These are phyloP conservation scores for Eurypyga helias DNA, from an alignment of 2,113 vertebrate species.

Conservation along the genomic window DNA sequence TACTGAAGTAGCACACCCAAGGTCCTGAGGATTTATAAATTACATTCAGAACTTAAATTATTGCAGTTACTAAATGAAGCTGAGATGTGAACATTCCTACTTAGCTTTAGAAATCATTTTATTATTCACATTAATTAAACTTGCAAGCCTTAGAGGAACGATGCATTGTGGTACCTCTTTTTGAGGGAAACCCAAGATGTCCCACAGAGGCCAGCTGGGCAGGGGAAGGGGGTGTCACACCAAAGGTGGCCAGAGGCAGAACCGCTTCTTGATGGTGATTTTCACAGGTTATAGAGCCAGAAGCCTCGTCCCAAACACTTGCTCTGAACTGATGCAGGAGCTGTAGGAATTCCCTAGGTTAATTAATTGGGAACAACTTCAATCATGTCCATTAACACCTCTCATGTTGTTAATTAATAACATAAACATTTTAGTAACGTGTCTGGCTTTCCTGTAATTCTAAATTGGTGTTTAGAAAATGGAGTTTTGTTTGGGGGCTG, in stretches of 20 bases:
- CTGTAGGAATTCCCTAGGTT: not conserved
- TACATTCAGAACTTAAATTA: slow-evolving; percentile 39
- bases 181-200: not conserved
- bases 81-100: not conserved
- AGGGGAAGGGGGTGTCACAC: not conserved
- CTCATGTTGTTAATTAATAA: slow-evolving; percentile 43
- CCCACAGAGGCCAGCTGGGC: not conserved
- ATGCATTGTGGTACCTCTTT: not conserved
- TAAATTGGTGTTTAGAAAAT: not conserved
- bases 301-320: not conserved
- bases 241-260: not conserved
- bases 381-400: slow-evolving; percentile 36
- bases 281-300: not conserved
- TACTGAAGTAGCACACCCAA: slow-evolving; percentile 1
- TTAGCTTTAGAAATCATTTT: not conserved
- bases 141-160: not conserved
- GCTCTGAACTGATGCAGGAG: not conserved
- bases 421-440: not conserved
- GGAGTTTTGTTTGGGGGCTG: not conserved
- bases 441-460: not conserved
- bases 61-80: slow-evolving; percentile 10
- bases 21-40: slow-evolving; percentile 53
- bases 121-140: not conserved
- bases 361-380: slow-evolving; percentile 29
- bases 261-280: not conserved